phyloP scores from a whole-genome alignment of 2,113 vertebrate species.

The Telmatochromis sp. region DNA sequence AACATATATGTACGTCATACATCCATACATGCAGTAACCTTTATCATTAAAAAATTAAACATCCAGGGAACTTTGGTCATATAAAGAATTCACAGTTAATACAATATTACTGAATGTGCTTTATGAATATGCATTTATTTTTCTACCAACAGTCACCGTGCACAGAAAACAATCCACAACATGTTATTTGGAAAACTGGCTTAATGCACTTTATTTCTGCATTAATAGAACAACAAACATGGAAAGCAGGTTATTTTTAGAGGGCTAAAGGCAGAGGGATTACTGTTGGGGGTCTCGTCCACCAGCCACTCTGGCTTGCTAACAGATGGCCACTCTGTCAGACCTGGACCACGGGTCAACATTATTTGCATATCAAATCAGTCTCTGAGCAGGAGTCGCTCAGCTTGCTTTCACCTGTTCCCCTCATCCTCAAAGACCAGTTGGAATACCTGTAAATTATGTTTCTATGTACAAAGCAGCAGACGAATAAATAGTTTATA shows the following conservation, averaged over 20 bases:
- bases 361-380: constrained; percentile 59
- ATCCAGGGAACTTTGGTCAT: not conserved
- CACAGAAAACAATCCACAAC: not conserved
- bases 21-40: not conserved
- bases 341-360: constrained; percentile 43
- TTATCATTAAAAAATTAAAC: not conserved
- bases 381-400: constrained; percentile 17
- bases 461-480: not conserved
- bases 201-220: not conserved
- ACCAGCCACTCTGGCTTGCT: constrained; percentile 22
- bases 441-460: not conserved
- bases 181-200: not conserved
- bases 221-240: not conserved
- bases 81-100: not conserved
- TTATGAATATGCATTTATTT: not conserved
- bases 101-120: not conserved
- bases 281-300: constrained; percentile 22
- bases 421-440: not conserved
- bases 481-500: not conserved
- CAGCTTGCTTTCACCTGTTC: constrained; percentile 29
- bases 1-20: not conserved
- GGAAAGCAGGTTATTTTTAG: constrained; percentile 24
- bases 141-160: not conserved
- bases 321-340: constrained; percentile 60
- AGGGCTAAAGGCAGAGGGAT: not conserved